Evolutionary conservation across 2,888 invertebrate species (phyloP).

Genomic region (Tachina grossa): DNA sequence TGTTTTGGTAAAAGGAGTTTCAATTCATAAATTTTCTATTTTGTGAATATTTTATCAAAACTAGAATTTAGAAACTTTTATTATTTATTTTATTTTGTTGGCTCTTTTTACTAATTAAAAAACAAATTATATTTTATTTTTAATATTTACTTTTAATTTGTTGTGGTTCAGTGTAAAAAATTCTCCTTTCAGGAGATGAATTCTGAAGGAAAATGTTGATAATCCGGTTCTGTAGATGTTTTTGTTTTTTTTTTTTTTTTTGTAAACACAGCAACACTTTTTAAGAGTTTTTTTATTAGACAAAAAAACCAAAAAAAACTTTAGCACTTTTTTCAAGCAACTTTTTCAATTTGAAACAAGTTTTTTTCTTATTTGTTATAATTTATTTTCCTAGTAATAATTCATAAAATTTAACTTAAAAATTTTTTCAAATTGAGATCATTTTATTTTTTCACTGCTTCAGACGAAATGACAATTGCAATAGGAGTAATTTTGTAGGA

Average conservation of each 20-base stretch:
- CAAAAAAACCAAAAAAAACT: constrained; percentile 22
- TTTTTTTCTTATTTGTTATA: constrained; percentile 15
- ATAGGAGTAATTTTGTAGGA: neutral
- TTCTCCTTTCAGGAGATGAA: constrained; percentile 18
- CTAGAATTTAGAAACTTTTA: neutral
- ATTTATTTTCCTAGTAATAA: constrained; percentile 9
- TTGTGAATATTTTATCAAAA: constrained; percentile 34
- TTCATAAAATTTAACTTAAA: constrained; percentile 13
- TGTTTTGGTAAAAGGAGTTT: neutral
- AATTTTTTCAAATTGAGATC: constrained; percentile 26
- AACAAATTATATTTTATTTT: constrained; percentile 19
- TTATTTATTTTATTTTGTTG: constrained; percentile 9
- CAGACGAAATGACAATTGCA: constrained; percentile 3
- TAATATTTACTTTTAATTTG: constrained; percentile 56
- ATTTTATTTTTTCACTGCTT: neutral
- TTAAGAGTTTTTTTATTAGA: constrained; percentile 37
- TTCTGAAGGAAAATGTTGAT: constrained; percentile 60
- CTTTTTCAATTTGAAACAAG: constrained; percentile 23
- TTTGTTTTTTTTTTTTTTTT: constrained; percentile 14
- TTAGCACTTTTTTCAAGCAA: constrained; percentile 12
- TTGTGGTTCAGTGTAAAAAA: constrained; percentile 19
- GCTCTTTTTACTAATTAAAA: constrained; percentile 27
- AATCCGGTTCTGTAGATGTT: constrained; percentile 62
- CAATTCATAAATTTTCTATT: neutral
- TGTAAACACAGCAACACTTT: constrained; percentile 9